These are phyloP conservation scores for Synanthedon andrenaeformis DNA, from an alignment of 2,888 invertebrate genomes.

Conservation along the genomic window DNA sequence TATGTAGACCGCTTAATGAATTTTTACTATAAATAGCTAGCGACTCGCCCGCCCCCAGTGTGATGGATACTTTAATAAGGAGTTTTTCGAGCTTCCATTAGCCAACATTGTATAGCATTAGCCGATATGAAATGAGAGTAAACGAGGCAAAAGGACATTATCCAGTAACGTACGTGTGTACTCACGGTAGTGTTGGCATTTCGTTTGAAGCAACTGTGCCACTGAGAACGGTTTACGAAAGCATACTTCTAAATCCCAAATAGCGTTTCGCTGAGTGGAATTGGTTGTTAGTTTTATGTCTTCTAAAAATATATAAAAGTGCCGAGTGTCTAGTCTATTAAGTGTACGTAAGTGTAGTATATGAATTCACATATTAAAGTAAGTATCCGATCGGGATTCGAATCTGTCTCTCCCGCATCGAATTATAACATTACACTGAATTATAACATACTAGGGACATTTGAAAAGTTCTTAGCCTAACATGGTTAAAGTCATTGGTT, in stretches of 20 bases:
- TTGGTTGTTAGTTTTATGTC: not conserved
- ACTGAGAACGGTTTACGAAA: not conserved
- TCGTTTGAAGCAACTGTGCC: slow-evolving; percentile 1
- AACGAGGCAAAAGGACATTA: slow-evolving; percentile 4
- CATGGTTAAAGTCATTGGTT: no score
- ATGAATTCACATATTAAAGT: no score
- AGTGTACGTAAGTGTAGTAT: no score
- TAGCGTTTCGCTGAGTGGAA: not conserved
- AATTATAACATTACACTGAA: no score
- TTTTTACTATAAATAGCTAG: no score
- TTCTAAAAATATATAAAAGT: not conserved
- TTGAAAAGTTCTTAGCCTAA: no score
- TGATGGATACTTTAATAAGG: not conserved
- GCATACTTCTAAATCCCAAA: not conserved
- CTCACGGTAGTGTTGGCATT: slow-evolving; percentile 4
- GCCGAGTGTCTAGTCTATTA: not conserved
- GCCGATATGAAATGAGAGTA: slow-evolving; percentile 6
- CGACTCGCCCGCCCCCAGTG: no score
- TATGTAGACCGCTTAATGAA: no score
- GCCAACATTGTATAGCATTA: slow-evolving; percentile 3
- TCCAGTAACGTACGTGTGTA: slow-evolving; percentile 4
- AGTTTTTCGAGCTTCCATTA: not conserved
- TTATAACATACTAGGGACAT: no score
- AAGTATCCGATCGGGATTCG: no score
- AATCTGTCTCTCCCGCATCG: no score